Base-by-base conservation (phyloP, 2,797 vertebrate species). In the Avahi laniger region DNA sequence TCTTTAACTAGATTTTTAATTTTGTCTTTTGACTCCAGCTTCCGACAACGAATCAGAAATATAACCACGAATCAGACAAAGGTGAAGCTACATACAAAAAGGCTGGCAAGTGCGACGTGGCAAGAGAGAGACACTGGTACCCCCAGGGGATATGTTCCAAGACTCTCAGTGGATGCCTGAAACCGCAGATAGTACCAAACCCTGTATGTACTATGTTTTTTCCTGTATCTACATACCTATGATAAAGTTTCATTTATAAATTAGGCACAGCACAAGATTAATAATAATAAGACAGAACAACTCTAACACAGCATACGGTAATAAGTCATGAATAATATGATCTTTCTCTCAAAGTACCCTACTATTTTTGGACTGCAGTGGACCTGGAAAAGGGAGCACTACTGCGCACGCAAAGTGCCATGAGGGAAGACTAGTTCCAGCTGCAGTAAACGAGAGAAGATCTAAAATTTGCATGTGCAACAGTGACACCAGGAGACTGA, bases 341-440 rank as follows among this genome's bases (percentile, higher is more conserved):
- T 22, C 10, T 50, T 17, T 75, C 18, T 50, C 43, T 33, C 48
- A 78, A 78, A 52, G 35, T 54, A 78, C 9, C 33, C 13, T 54
- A 76, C 7, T 76, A 52, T 76, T 76, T 76, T 76, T 3, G 48
- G 73, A 20, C 73, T 48, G 20, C 33, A 76, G 73, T 33, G 50
- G 46, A 52, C 48, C 12, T 4, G 2, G 75, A 35, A 22, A 50
- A 4, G 33, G 33, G 6, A 22, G 43, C 4, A 48, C 43, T 75
- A 22, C 28, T 76, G 46, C 14, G 8, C 0, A 1, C 1, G 0
- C 9, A 3, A 4, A 33, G 28, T 2, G 22, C 38, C 4, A 9
- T 2, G 7, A 73, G 22, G 43, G 22, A 43, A 81, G 43, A 33
- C 38, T 13, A 12, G 79, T 30, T 41, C 43, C 43, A 41, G 26